A percentile compares a stretch with the other conserved stretches of the same genome.
These are phyloP conservation scores for rat (Rattus norvegicus) DNA, from an alignment of 2,113 vertebrate species.

Conservation along the genomic window DNA sequence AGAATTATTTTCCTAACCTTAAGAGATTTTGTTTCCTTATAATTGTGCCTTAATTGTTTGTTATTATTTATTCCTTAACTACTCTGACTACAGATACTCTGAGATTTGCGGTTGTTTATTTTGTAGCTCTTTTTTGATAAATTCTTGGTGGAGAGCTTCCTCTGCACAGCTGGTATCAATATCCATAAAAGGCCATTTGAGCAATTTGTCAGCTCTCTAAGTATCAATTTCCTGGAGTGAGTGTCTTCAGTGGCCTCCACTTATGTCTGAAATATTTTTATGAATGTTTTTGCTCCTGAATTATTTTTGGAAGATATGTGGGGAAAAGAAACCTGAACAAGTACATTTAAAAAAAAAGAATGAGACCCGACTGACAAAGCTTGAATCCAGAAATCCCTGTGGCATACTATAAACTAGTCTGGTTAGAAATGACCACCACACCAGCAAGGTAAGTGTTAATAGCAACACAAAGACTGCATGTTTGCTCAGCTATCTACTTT, in stretches of 20 bases:
- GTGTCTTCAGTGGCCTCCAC: slow-evolving; percentile 72
- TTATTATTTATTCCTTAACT: slow-evolving; percentile 65
- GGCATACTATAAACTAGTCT: background rate
- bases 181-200: slow-evolving; percentile 71
- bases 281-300: slow-evolving; percentile 63
- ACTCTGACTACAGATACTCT: background rate
- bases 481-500: slow-evolving; percentile 13
- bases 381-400: background rate
- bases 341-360: slow-evolving; percentile 19
- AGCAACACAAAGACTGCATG: background rate
- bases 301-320: slow-evolving; percentile 55
- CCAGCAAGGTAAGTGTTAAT: background rate
- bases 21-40: slow-evolving; percentile 51
- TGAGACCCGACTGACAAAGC: background rate
- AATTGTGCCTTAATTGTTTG: slow-evolving; percentile 69
- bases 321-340: slow-evolving; percentile 54
- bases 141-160: slow-evolving; percentile 58
- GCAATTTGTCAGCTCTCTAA: slow-evolving; percentile 66
- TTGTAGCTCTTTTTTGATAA: slow-evolving; percentile 37
- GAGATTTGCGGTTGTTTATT: slow-evolving; percentile 58
- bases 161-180: slow-evolving; percentile 67
- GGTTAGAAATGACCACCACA: background rate
- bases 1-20: slow-evolving; percentile 27
- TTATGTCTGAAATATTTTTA: slow-evolving; percentile 70
- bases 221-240: slow-evolving; percentile 69